These are phyloP conservation scores for Emydoidea blandingii DNA, from an alignment of 2,797 vertebrate genomes.

Conservation along the genomic window DNA sequence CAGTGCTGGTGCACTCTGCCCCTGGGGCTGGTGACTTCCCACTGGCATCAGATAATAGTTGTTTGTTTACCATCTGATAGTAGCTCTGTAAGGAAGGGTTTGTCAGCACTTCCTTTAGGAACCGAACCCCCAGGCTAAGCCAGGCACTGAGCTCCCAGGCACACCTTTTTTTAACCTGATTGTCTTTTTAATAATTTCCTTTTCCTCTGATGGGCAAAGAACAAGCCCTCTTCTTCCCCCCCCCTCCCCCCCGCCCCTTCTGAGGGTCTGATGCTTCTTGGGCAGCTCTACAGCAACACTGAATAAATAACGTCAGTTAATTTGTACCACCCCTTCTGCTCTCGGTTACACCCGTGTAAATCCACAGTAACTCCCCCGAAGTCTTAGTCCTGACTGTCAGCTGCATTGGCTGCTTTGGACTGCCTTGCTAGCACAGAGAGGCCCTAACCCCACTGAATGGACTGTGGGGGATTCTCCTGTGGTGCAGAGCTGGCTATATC, in stretches of 20 bases:
- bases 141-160: background rate
- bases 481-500: background rate
- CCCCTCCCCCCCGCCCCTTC: fast-evolving
- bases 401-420: no score
- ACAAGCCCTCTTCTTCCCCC: background rate
- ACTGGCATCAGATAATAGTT: fast-evolving
- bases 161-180: background rate
- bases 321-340: fast-evolving
- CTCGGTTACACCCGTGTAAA: background rate
- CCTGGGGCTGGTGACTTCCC: background rate
- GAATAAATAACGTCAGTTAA: background rate
- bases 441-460: no score
- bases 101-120: background rate
- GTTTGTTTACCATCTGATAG: background rate
- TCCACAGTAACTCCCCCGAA: background rate
- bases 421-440: background rate
- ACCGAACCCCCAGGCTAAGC: background rate
- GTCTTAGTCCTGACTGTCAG: background rate
- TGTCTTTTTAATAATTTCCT: background rate
- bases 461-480: no score
- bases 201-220: fast-evolving
- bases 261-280: fast-evolving
- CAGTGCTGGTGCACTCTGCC: background rate
- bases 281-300: background rate
- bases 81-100: background rate